A percentile compares a stretch with the other conserved stretches of the same genome.
These are phyloP conservation scores for Carabus problematicus DNA, from an alignment of 2,888 invertebrate genomes.

Conservation along the genomic window DNA sequence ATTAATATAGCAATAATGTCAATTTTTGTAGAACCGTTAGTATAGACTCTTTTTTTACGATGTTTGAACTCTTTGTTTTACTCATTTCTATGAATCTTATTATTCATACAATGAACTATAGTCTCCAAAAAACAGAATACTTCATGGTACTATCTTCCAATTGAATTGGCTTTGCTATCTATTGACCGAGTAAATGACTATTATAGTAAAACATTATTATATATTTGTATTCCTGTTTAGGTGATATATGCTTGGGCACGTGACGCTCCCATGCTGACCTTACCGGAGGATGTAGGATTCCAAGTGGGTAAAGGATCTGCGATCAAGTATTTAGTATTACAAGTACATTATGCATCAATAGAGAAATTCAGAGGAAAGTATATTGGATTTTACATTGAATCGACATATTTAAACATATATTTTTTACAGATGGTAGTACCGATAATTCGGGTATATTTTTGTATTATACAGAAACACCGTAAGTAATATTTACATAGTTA, in stretches of 20 bases:
- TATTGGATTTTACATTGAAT: neutral
- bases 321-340: constrained; percentile 89
- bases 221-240: constrained; percentile 58
- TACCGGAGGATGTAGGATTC: constrained; percentile 91
- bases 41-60: too few species aligned
- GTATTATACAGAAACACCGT: constrained; percentile 77
- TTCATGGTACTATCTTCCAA: too few species aligned
- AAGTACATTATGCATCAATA: constrained; percentile 85
- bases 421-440: constrained; percentile 72
- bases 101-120: too few species aligned
- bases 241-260: constrained; percentile 95
- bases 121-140: too few species aligned
- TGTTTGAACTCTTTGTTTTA: too few species aligned
- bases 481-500: constrained; percentile 55
- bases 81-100: too few species aligned
- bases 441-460: constrained; percentile 87
- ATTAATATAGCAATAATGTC: too few species aligned
- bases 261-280: constrained; percentile 81
- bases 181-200: too few species aligned
- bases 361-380: constrained; percentile 66
- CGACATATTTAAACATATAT: constrained; percentile 22
- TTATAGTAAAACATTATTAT: neutral
- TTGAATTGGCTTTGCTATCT: too few species aligned
- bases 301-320: constrained; percentile 84
- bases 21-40: too few species aligned